These are phyloP conservation scores for Drosophila parabipectinata DNA, from an alignment of 1,140 invertebrate genomes.

Conservation along the genomic window DNA sequence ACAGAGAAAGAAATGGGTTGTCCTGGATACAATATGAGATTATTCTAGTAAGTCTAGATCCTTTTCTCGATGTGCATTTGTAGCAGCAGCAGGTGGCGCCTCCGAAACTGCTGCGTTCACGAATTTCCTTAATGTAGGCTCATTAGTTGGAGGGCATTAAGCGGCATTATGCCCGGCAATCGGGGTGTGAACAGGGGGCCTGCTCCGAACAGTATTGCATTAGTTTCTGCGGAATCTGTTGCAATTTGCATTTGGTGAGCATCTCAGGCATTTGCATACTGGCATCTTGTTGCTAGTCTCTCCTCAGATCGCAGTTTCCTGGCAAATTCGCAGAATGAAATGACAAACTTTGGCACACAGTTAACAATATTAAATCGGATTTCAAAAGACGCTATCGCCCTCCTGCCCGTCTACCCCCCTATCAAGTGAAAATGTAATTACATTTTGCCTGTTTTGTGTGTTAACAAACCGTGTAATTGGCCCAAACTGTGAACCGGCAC, in stretches of 20 bases:
- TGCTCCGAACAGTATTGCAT: constrained; percentile 10
- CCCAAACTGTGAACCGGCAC: constrained; percentile 45
- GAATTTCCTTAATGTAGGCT: constrained; percentile 79
- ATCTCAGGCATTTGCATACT: constrained; percentile 72
- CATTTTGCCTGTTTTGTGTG: constrained; percentile 80
- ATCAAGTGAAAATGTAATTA: constrained; percentile 73
- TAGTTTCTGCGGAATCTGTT: constrained; percentile 14
- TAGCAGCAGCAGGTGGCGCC: constrained; percentile 63
- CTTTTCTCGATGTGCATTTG: not conserved
- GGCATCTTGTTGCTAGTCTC: constrained; percentile 37
- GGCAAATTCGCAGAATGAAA: constrained; percentile 67
- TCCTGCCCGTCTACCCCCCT: constrained; percentile 3
- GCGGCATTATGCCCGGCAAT: constrained; percentile 59
- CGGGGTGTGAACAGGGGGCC: constrained; percentile 8
- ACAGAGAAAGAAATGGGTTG: not conserved
- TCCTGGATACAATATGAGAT: not conserved
- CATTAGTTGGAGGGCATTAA: constrained; percentile 76
- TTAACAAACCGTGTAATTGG: constrained; percentile 82
- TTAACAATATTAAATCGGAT: constrained; percentile 83
- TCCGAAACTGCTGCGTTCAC: constrained; percentile 51
- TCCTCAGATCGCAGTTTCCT: not conserved
- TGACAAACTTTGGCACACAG: constrained; percentile 80
- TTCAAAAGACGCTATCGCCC: constrained; percentile 60
- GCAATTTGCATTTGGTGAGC: constrained; percentile 59
- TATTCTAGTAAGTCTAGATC: too few relatives aligned